Evolutionary conservation across 1,140 invertebrate species (phyloP), one percentile per base, ranked within the genome.

Genomic region (Drosophila setifemur): DNA sequence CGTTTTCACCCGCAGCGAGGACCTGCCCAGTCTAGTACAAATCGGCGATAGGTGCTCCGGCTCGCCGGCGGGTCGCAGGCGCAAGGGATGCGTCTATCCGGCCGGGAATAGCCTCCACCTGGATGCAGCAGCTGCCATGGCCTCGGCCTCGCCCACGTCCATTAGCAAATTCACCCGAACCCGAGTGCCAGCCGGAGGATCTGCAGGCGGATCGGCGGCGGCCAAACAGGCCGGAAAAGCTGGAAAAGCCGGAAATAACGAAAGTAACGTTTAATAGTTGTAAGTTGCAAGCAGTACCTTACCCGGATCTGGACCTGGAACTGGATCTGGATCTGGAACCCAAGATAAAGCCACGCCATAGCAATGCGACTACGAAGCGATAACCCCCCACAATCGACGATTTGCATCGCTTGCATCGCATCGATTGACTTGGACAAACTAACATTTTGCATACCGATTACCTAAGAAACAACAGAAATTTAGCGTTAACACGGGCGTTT

Each of bases 211-310:
- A n/a, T n/a, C n/a, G 0, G 31, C 42, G 44, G 42, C 18, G 49
- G 44, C 21, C 40, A 68, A 68, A 7, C 39, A 54, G 35, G 26
- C 43, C 8, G n/a, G n/a, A n/a, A n/a, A n/a, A n/a, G n/a, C n/a
- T n/a, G n/a, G n/a, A n/a, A n/a, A n/a, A n/a, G 63, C 64, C 11
- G 54, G 50, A 52, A 82, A 82, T 82, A 83, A 85, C 69, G 78
- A 83, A 78, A 83, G 78, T 78, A 83, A 83, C 78, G 78, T 83
- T 78, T 83, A 78, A 73, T 73, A 50, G 72, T 76, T 68, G 33
- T 83, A 85, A 78, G 78, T 82, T 68, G 60, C 57, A 85, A 78
- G 74, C 79, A 82, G 78, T 82, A 82, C 78, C 78, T 82, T 49
- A 19, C 19, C 57, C 8, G 57, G 64, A 79, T 37, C 16, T 18